Evolutionary conservation across 2,113 vertebrate species (phyloP).

Genomic region (Pogona vitticeps): DNA sequence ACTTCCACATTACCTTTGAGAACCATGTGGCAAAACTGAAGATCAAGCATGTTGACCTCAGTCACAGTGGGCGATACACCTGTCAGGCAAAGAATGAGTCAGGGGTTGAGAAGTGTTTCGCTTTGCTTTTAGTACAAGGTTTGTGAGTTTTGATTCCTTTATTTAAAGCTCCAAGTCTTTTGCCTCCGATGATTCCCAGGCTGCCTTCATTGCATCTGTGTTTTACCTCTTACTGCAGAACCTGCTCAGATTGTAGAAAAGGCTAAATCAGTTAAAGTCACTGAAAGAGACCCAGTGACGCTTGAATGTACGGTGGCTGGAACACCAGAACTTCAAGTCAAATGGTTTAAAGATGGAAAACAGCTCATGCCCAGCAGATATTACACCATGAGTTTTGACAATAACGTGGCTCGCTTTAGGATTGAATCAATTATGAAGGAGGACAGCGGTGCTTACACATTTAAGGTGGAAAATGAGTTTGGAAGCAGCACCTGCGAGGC

Average conservation of each 20-base stretch:
- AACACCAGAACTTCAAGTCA: slow-evolving; percentile 93
- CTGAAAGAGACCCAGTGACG: slow-evolving; percentile 91
- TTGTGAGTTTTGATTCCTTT: slow-evolving; percentile 59
- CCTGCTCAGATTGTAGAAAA: slow-evolving; percentile 93
- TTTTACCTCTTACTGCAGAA: slow-evolving; percentile 79
- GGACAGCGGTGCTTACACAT: slow-evolving; percentile 90
- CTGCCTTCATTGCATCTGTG: slow-evolving; percentile 18
- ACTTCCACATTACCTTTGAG: slow-evolving; percentile 85
- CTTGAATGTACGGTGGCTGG: slow-evolving; percentile 93
- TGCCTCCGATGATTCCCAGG: not conserved
- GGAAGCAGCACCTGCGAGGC: slow-evolving; percentile 90
- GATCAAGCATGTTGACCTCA: slow-evolving; percentile 81
- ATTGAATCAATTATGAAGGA: slow-evolving; percentile 89
- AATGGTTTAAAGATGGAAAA: slow-evolving; percentile 92
- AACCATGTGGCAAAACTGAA: slow-evolving; percentile 83
- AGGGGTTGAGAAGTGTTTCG: slow-evolving; percentile 89
- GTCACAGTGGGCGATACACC: slow-evolving; percentile 88
- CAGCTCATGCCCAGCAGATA: slow-evolving; percentile 92
- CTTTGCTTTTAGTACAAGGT: slow-evolving; percentile 94
- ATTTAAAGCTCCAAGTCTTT: not conserved
- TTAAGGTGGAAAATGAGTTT: slow-evolving; percentile 94
- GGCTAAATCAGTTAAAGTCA: slow-evolving; percentile 89
- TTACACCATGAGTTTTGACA: slow-evolving; percentile 90
- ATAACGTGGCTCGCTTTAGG: slow-evolving; percentile 90
- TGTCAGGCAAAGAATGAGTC: slow-evolving; percentile 96